Evolutionary conservation across 2,797 vertebrate genomes (phyloP).

Genomic region (Paratrypauchen microcephalus): DNA sequence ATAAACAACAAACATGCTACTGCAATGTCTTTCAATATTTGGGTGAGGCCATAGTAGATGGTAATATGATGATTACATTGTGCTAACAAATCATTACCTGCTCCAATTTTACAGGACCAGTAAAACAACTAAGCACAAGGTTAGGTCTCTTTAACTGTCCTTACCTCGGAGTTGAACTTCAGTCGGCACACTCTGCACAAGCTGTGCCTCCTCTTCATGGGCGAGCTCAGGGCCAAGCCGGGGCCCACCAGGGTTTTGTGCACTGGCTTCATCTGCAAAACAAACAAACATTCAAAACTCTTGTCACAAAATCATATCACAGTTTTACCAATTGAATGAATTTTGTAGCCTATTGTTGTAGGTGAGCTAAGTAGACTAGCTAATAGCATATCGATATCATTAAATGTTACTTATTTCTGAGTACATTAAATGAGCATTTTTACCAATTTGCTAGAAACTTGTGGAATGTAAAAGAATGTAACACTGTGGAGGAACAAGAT

Average conservation of each 20-base stretch:
- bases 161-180: conserved; percentile 92
- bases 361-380: not conserved
- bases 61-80: not conserved
- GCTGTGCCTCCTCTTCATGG: conserved; percentile 88
- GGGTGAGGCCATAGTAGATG: not conserved
- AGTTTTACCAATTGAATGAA: not conserved
- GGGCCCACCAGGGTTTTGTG: conserved; percentile 89
- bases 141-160: conserved; percentile 33
- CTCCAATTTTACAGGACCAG: conserved; percentile 25
- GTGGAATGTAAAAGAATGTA: not conserved
- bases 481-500: not conserved
- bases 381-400: not conserved
- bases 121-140: conserved; percentile 19
- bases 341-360: too few relatives aligned
- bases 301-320: not conserved
- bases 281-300: not conserved
- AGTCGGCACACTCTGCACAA: conserved; percentile 88
- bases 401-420: too few relatives aligned
- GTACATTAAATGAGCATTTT: too few relatives aligned
- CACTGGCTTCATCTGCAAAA: conserved; percentile 86
- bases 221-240: conserved; percentile 82
- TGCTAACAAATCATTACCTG: conserved; percentile 1
- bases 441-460: too few relatives aligned
- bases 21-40: not conserved
- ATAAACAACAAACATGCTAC: not conserved